phyloP scores from a whole-genome alignment of 2,888 invertebrate species.

The Zhuqinia jingwanae region DNA sequence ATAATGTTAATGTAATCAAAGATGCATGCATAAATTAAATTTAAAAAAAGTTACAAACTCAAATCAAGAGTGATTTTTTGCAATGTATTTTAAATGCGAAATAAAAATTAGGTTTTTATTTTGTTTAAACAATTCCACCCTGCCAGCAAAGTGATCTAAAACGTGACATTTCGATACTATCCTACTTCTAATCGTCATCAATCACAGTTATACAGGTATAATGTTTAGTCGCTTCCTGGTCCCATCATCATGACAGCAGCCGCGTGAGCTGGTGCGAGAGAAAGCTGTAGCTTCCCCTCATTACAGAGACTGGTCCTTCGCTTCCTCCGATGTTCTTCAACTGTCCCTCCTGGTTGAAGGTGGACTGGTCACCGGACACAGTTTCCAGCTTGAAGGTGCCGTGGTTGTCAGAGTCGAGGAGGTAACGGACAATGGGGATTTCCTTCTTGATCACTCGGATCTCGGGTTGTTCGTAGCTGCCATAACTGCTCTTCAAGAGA shows the following conservation, averaged over 20 bases:
- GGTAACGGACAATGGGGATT: slow-evolving; percentile 59
- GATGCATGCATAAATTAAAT: too few species aligned
- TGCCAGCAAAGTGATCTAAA: too few species aligned
- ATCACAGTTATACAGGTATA: neutral
- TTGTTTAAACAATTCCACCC: too few species aligned
- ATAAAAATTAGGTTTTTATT: too few species aligned
- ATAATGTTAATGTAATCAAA: too few species aligned
- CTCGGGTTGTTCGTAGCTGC: neutral
- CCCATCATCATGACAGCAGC: slow-evolving; percentile 35
- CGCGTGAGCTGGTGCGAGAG: slow-evolving; percentile 34
- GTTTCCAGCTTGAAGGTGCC: slow-evolving; percentile 54
- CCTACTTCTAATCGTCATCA: too few species aligned
- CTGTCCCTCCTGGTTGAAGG: slow-evolving; percentile 12
- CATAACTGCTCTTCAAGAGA: neutral
- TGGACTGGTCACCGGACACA: slow-evolving; percentile 50
- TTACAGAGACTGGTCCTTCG: slow-evolving; percentile 65
- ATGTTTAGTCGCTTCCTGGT: slow-evolving; percentile 19
- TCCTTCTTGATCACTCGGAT: neutral
- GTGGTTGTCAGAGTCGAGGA: slow-evolving; percentile 51
- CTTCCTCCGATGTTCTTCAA: slow-evolving; percentile 55
- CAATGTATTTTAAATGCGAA: too few species aligned
- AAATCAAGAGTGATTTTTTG: too few species aligned
- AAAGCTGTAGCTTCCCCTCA: slow-evolving; percentile 69
- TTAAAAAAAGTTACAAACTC: too few species aligned
- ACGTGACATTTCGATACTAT: too few species aligned